Conservation (phyloP, 2,113 vertebrate species). For the Epinephelus cyanopodus region DNA sequence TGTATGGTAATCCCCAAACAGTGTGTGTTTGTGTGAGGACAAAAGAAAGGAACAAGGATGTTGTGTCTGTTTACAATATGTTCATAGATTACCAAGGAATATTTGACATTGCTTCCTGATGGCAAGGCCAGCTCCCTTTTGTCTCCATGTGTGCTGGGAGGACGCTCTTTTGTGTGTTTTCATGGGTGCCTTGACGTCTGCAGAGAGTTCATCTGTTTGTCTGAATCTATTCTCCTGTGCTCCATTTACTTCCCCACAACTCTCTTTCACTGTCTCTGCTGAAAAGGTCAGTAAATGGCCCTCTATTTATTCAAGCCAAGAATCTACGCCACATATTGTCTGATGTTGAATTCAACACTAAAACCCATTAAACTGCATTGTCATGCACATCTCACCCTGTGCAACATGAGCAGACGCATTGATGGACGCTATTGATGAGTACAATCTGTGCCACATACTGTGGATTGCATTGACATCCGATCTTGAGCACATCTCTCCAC, state of each 20-base stretch:
- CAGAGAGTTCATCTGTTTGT: conserved; percentile 21
- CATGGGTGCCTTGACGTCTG: background rate
- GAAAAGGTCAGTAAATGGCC: conserved; percentile 27
- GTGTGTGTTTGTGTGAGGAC: conserved; percentile 9
- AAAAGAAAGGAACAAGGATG: conserved; percentile 22
- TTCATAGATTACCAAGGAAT: conserved; percentile 35
- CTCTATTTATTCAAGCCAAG: background rate
- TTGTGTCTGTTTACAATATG: conserved; percentile 45
- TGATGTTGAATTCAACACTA: conserved; percentile 1
- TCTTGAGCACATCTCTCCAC: conserved; percentile 10
- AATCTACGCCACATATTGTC: background rate
- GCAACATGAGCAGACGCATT: conserved; percentile 8
- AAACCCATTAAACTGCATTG: conserved; percentile 3
- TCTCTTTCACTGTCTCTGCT: background rate
- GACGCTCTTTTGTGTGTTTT: background rate
- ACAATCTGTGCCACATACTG: conserved; percentile 19
- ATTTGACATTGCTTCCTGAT: conserved; percentile 14
- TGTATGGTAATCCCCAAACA: background rate
- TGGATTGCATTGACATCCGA: background rate
- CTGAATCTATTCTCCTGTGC: background rate
- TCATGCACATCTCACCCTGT: background rate
- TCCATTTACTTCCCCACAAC: background rate
- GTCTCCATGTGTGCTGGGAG: background rate
- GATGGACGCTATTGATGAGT: conserved; percentile 8
- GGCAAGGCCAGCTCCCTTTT: conserved; percentile 23